Evolutionary conservation across 2,113 vertebrate species (phyloP).

Genomic region (Brienomyrus brachyistius): DNA sequence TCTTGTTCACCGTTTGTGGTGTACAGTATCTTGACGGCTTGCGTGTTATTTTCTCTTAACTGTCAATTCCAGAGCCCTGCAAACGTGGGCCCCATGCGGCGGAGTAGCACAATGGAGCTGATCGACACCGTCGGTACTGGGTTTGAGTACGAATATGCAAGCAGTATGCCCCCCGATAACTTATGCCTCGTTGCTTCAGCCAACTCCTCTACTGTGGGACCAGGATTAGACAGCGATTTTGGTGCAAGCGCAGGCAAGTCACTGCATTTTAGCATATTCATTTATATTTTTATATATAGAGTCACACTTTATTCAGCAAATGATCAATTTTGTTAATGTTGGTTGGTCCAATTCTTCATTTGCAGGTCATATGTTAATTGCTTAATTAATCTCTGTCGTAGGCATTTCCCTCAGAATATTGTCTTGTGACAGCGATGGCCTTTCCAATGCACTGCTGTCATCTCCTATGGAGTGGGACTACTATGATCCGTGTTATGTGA

Average conservation of each 20-base stretch:
- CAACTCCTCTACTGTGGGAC: slow-evolving; percentile 47
- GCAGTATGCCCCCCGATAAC: slow-evolving; percentile 37
- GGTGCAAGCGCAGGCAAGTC: slow-evolving; percentile 69
- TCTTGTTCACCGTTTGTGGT: neutral
- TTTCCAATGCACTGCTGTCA: slow-evolving; percentile 45
- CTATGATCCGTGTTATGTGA: slow-evolving; percentile 69
- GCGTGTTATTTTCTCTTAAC: neutral
- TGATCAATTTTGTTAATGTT: neutral
- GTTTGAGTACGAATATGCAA: slow-evolving; percentile 47
- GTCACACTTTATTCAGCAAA: neutral
- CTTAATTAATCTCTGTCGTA: slow-evolving; percentile 31
- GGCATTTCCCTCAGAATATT: slow-evolving; percentile 68
- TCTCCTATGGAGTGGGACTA: slow-evolving; percentile 71
- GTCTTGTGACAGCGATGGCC: slow-evolving; percentile 65
- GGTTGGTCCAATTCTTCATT: neutral
- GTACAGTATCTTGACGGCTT: neutral
- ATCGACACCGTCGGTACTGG: slow-evolving; percentile 36
- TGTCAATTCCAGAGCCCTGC: slow-evolving; percentile 8
- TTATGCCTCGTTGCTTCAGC: slow-evolving; percentile 29
- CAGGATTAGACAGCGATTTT: slow-evolving; percentile 73
- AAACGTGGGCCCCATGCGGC: slow-evolving; percentile 24
- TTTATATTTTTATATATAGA: neutral
- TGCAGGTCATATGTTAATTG: neutral
- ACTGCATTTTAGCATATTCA: neutral
- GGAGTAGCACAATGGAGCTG: slow-evolving; percentile 49